Evolutionary conservation across 2,113 vertebrate genomes (phyloP).

Genomic region (Megalops atlanticus): DNA sequence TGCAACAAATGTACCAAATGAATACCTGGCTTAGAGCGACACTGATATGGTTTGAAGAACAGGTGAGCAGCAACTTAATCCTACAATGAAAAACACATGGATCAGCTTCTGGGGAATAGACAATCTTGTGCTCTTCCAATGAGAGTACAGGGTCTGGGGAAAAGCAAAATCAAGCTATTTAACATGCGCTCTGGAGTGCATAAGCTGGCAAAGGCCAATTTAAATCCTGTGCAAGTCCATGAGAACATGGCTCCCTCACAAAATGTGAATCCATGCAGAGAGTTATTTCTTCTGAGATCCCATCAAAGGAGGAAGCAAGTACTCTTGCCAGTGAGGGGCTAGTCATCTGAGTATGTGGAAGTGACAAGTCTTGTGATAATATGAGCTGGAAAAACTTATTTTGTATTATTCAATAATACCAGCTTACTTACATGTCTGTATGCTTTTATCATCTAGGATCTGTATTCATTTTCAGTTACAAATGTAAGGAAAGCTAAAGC

Average conservation of each 20-base stretch:
- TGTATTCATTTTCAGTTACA: background rate
- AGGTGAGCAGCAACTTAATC: background rate
- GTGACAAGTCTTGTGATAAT: too few species aligned
- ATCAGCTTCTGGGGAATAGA: background rate
- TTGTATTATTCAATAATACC: background rate
- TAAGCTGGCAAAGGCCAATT: background rate
- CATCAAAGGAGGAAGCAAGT: background rate
- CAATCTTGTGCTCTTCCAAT: background rate
- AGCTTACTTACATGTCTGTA: background rate
- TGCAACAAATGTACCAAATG: too few species aligned
- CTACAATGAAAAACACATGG: background rate
- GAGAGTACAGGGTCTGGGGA: too few species aligned
- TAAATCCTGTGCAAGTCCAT: background rate
- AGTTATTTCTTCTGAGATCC: background rate
- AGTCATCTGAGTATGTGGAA: too few species aligned
- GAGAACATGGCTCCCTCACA: too few species aligned
- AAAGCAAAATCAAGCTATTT: too few species aligned
- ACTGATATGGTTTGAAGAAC: too few species aligned
- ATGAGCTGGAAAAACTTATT: too few species aligned
- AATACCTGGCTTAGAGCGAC: too few species aligned
- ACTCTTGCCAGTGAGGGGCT: too few species aligned
- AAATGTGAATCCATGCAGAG: background rate
- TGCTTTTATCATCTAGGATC: background rate
- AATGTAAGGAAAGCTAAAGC: background rate
- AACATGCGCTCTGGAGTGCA: background rate